Evolutionary conservation across 2,888 invertebrate genomes (phyloP), one percentile per base, ranked within the genome.

Genomic region (Parasteatoda lunata): DNA sequence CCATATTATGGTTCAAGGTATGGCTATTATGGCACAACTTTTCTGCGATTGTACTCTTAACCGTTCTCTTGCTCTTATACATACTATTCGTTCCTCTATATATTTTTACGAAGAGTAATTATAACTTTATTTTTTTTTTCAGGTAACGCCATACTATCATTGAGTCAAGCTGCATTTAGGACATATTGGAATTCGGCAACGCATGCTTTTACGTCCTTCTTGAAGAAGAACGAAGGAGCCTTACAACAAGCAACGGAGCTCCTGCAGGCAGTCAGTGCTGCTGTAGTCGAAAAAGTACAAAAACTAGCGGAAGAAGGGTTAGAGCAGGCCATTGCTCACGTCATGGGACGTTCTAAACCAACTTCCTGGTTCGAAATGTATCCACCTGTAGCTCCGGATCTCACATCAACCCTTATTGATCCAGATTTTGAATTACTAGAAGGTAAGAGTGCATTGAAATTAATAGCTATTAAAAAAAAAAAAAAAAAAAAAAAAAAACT

Each of bases 291-390:
- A 45, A 86, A 84, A n/a, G 79, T 89, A 5, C 86, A 87, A 54
- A 72, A 68, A 45, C 15, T 85, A 13, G 82, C 81, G 0, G 88
- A 88, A 9, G 88, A 85, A 48, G 75, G 70, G 13, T 15, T 88
- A 59, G 85, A 85, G 48, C 68, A 68, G 30, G 84, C 84, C 45
- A 79, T 88, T 7, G 80, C 88, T 1, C 88, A 88, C 68, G 88
- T 84, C 45, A 88, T 84, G 84, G 88, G 88, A 5, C 59, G 80
- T 47, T 30, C 84, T 11, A 83, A 83, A 9, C 88, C 68, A n/a
- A 59, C 73, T 7, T 77, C 82, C 6, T 88, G 87, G 87, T 87
- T 87, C 47, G 86, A 87, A 77, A 87, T 87, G 86, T 87, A 73
- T 30, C 87, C 82, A 3, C 75, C 77, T 2, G 65, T 73, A 30